phyloP scores from a whole-genome alignment of 1,140 invertebrate species.

The Lasioglossum albipes region DNA sequence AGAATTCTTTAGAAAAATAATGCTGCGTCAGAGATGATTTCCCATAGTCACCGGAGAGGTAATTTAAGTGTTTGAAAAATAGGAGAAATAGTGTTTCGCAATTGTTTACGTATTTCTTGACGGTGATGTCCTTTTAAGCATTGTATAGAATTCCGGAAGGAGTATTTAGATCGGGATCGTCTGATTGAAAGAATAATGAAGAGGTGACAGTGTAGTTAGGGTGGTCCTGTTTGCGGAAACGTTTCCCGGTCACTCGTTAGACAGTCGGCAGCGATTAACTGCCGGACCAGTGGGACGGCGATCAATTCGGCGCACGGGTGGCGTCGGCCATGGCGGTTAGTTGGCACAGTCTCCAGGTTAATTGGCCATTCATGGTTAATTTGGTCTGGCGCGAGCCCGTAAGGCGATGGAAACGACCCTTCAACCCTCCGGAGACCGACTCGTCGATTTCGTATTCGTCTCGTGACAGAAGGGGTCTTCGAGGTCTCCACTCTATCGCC shows the following conservation, averaged over 20 bases:
- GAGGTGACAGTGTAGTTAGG: too few relatives aligned
- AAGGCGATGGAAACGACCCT: conserved; percentile 66
- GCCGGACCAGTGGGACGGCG: conserved; percentile 27
- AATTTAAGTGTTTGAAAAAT: too few relatives aligned
- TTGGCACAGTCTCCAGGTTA: conserved; percentile 75
- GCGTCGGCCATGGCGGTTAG: conserved; percentile 68
- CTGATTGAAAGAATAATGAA: neutral
- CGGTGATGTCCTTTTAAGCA: too few relatives aligned
- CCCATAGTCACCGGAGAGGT: too few relatives aligned
- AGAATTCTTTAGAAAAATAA: too few relatives aligned
- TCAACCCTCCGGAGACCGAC: conserved; percentile 58
- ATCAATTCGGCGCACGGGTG: conserved; percentile 57
- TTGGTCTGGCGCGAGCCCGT: conserved; percentile 69
- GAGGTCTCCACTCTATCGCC: neutral
- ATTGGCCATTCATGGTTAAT: conserved; percentile 80
- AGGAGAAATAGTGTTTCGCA: too few relatives aligned
- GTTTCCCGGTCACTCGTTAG: conserved; percentile 10
- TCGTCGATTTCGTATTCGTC: conserved; percentile 70
- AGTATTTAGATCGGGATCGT: neutral
- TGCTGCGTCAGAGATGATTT: too few relatives aligned
- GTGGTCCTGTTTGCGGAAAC: neutral
- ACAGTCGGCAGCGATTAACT: conserved; percentile 55
- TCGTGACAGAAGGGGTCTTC: conserved; percentile 42
- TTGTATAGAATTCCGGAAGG: neutral
- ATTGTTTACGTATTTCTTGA: too few relatives aligned